A percentile compares a stretch with the other conserved stretches of the same genome.
Conservation (phyloP, 1,140 invertebrate species). For the Drosophila ercepeae region DNA sequence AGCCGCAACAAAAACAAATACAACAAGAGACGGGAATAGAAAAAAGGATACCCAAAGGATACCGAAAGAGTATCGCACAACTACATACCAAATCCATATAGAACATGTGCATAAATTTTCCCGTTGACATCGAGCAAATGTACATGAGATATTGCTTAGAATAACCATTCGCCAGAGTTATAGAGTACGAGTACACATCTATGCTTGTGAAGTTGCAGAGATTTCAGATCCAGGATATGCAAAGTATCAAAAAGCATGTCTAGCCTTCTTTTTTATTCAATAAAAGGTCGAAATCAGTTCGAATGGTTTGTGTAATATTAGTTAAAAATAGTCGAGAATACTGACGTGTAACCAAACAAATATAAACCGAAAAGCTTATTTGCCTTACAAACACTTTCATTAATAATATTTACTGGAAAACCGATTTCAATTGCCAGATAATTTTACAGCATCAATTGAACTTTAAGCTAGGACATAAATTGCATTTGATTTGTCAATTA, state of each 20-base stretch:
- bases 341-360: no score
- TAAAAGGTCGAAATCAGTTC: no score
- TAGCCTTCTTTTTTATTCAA: no score
- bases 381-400: conserved; percentile 4
- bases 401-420: conserved; percentile 5
- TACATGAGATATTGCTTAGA: conserved; percentile 74
- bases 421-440: not conserved
- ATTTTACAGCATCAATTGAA: conserved; percentile 11
- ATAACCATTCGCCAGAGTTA: conserved; percentile 49
- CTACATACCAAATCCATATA: conserved; percentile 2
- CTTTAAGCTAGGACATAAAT: conserved; percentile 28
- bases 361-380: no score
- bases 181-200: conserved; percentile 24
- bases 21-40: not conserved
- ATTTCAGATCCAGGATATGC: conserved; percentile 34
- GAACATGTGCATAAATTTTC: conserved; percentile 70
- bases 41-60: conserved; percentile 26
- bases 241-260: conserved; percentile 40
- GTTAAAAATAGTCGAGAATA: no score
- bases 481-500: conserved; percentile 26
- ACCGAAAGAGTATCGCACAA: conserved; percentile 25
- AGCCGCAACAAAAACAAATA: conserved; percentile 36
- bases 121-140: conserved; percentile 65
- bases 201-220: conserved; percentile 22
- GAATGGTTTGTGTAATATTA: no score